Base-by-base conservation (phyloP, 2,113 vertebrate species). In the Myrmophylax atrothorax region DNA sequence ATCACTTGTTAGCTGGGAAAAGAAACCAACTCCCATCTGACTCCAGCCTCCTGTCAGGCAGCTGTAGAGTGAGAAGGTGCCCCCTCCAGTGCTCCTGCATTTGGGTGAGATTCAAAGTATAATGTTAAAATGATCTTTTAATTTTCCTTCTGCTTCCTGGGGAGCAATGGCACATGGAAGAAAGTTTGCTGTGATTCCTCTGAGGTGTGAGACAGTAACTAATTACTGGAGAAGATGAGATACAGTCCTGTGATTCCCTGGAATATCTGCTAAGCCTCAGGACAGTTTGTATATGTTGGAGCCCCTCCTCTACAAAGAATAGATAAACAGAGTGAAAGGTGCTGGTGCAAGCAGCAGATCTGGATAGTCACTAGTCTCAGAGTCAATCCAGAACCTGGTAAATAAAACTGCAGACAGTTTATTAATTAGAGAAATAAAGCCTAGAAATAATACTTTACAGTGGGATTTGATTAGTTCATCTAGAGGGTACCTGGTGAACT, bases 381-480 rank as follows among this genome's bases (percentile, higher is more conserved):
- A 90, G 83, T 94, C 96, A 96, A 96, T 93, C 68, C 83, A 90
- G 97, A 95, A 49, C 62, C 33, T 70, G 90, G 38, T 94, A 96
- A 94, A 92, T 96, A 92, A 93, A 94, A 89, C 74, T 52, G 46
- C 88, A 83, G 76, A 91, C 70, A 95, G 97, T 98, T 98, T 97
- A 98, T 98, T 98, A 98, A 98, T 98, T 98, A 98, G 94, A 96
- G 94, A 95, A 98, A 98, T 98, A 98, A 98, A 98, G 97, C 97
- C 97, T 97, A 98, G 98, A 99, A 98, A 98, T 98, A 98, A 98
- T 99, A 98, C 98, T 99, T 99, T 98, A 98, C 33, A 97, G 97
- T 98, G 98, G 97, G 96, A 98, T n/a, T n/a, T n/a, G n/a, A n/a
- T 98, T 98, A 98, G 98, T 99, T 99, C 98, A 98, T 98, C 97